A percentile compares a stretch with the other conserved stretches of the same genome.
Evolutionary conservation across 2,113 vertebrate species (phyloP).

Genomic region (Crotalus horridus): DNA sequence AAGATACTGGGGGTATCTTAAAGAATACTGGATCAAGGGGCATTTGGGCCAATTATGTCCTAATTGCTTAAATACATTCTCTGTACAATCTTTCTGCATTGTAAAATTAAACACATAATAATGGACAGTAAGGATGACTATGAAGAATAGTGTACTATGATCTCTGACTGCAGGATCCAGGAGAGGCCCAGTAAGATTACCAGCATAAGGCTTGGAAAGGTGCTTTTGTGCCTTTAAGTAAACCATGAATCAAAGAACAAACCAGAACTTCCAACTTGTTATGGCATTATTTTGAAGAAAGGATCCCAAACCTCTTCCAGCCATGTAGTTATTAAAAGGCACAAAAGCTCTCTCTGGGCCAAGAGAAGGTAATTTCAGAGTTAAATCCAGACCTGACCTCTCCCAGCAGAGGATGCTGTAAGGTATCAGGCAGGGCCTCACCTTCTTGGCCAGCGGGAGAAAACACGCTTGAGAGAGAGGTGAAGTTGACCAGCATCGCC

Average conservation of each 20-base stretch:
- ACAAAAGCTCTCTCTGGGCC: neutral
- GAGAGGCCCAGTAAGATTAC: neutral
- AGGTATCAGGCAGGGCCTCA: conserved; percentile 23
- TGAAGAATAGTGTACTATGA: neutral
- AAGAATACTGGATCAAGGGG: neutral
- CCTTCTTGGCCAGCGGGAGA: conserved; percentile 30
- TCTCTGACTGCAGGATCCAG: neutral
- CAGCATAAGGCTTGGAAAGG: neutral
- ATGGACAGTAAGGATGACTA: neutral
- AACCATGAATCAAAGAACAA: neutral
- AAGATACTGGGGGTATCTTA: neutral
- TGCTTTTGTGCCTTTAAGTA: neutral
- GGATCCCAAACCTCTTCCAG: neutral
- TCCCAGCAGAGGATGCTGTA: neutral
- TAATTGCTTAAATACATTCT: neutral
- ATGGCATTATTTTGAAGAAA: neutral
- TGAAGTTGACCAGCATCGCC: conserved; percentile 22
- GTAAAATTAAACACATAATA: neutral
- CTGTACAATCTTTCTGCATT: neutral
- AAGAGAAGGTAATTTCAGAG: conserved; percentile 3
- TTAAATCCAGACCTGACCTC: conserved; percentile 3
- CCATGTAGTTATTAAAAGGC: neutral
- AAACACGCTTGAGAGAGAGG: conserved; percentile 26
- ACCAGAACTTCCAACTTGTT: neutral
- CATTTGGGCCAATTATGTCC: neutral